Percentiles rank a stretch among this genome's conserved stretches.
These are phyloP conservation scores for Camponotus floridanus DNA, from an alignment of 1,140 invertebrate species.

Conservation along the genomic window DNA sequence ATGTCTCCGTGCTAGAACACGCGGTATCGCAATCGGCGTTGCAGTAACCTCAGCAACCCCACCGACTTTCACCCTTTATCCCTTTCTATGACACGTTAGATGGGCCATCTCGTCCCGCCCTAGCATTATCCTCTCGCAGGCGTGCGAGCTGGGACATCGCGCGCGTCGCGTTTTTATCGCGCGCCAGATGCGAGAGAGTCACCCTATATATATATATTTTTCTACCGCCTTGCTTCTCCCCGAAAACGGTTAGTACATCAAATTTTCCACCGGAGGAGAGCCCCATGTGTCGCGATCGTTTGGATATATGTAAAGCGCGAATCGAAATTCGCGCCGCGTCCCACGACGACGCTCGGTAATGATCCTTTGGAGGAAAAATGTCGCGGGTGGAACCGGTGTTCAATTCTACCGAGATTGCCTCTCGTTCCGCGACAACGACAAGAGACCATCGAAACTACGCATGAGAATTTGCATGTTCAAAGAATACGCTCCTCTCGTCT, in stretches of 20 bases:
- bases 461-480: conserved; percentile 47
- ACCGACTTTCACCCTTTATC: conserved; percentile 52
- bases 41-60: conserved; percentile 44
- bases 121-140: conserved; percentile 35
- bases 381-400: conserved; percentile 26
- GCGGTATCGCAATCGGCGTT: conserved; percentile 37
- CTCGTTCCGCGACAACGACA: not conserved
- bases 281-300: conserved; percentile 66
- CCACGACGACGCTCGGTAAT: conserved; percentile 35
- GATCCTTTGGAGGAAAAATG: conserved; percentile 52
- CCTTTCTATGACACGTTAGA: conserved; percentile 38
- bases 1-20: conserved; percentile 3
- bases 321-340: conserved; percentile 61
- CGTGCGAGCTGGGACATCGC: conserved; percentile 36
- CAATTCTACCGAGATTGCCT: conserved; percentile 50
- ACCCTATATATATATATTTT: conserved; percentile 57
- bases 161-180: conserved; percentile 58
- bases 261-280: conserved; percentile 67
- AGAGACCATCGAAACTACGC: not conserved
- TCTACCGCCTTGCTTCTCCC: not conserved
- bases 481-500: not conserved
- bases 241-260: conserved; percentile 61
- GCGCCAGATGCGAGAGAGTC: conserved; percentile 68
- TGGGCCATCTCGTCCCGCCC: conserved; percentile 50
- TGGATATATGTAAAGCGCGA: conserved; percentile 47